These are phyloP conservation scores for fruit fly (Drosophila melanogaster) DNA, from an alignment of 1,140 invertebrate genomes.

Conservation along the genomic window DNA sequence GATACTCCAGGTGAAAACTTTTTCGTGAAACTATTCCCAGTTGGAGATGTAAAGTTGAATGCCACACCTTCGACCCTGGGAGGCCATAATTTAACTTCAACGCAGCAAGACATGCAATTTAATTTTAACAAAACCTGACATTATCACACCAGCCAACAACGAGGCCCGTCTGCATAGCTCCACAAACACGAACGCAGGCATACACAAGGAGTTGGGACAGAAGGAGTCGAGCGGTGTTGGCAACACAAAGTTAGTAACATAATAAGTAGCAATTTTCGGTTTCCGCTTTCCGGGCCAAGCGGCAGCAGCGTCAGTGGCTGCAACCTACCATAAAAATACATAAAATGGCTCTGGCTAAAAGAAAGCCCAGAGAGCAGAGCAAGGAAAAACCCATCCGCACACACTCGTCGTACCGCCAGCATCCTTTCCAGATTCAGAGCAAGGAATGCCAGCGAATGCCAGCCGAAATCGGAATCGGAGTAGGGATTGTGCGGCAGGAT, in stretches of 20 bases:
- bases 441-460: slow-evolving; percentile 24
- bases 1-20: slow-evolving; percentile 27
- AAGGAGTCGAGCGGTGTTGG: slow-evolving; percentile 28
- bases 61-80: slow-evolving; percentile 64
- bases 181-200: slow-evolving; percentile 21
- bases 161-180: slow-evolving; percentile 1
- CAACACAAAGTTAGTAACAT: slow-evolving; percentile 82
- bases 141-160: slow-evolving; percentile 78
- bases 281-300: slow-evolving; percentile 77
- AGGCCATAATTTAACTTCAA: slow-evolving; percentile 79
- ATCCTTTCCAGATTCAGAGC: neutral
- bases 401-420: neutral
- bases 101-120: slow-evolving; percentile 81
- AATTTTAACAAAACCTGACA: slow-evolving; percentile 83
- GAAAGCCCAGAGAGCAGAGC: slow-evolving; percentile 48
- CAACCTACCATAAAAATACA: slow-evolving; percentile 82
- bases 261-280: slow-evolving; percentile 83
- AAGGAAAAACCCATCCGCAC: slow-evolving; percentile 25
- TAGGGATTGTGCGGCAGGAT: neutral
- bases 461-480: slow-evolving; percentile 25
- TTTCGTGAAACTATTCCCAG: slow-evolving; percentile 46
- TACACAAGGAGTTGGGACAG: neutral
- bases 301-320: slow-evolving; percentile 60
- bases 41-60: slow-evolving; percentile 50
- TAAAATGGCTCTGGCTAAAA: slow-evolving; percentile 77